Conservation (phyloP, 1,140 invertebrate genomes). For the Harlomillsia oculata region DNA sequence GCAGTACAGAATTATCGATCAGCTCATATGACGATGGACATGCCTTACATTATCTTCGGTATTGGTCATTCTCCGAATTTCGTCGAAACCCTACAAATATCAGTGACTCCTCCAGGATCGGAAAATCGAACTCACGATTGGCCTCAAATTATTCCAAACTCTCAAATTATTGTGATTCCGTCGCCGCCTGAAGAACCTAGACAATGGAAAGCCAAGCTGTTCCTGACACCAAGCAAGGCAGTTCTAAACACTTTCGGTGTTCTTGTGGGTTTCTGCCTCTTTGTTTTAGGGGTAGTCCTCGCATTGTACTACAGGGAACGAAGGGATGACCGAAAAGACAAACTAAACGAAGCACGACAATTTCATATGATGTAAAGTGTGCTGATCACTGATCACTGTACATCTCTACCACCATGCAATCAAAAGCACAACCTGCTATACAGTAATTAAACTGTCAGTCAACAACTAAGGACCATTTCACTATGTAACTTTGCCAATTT, state of each 20-base stretch:
- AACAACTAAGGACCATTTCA: too few relatives aligned
- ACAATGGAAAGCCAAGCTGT: slow-evolving; percentile 85
- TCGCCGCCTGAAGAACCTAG: slow-evolving; percentile 63
- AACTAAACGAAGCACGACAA: slow-evolving; percentile 71
- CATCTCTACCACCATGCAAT: too few relatives aligned
- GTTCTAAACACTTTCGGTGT: slow-evolving; percentile 85
- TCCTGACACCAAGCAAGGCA: slow-evolving; percentile 89
- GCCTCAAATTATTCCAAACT: slow-evolving; percentile 93
- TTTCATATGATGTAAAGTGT: slow-evolving; percentile 52
- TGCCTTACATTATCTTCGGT: slow-evolving; percentile 91
- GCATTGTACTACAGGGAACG: slow-evolving; percentile 89
- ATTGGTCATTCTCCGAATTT: slow-evolving; percentile 94
- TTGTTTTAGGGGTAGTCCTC: slow-evolving; percentile 74
- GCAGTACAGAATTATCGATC: slow-evolving; percentile 85
- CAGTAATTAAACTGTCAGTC: too few relatives aligned
- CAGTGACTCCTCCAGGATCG: slow-evolving; percentile 45
- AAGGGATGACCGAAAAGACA: slow-evolving; percentile 80
- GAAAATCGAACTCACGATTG: slow-evolving; percentile 48
- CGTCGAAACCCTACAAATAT: slow-evolving; percentile 78
- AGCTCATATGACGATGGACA: slow-evolving; percentile 78
- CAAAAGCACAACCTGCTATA: too few relatives aligned
- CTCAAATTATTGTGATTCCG: slow-evolving; percentile 92
- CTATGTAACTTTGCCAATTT: too few relatives aligned
- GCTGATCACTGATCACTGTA: neutral
- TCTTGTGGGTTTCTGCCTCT: slow-evolving; percentile 70